A percentile compares a stretch with the other conserved stretches of the same genome.
These are phyloP conservation scores for Eleutherodactylus coqui DNA, from an alignment of 2,797 vertebrate species.

Conservation along the genomic window DNA sequence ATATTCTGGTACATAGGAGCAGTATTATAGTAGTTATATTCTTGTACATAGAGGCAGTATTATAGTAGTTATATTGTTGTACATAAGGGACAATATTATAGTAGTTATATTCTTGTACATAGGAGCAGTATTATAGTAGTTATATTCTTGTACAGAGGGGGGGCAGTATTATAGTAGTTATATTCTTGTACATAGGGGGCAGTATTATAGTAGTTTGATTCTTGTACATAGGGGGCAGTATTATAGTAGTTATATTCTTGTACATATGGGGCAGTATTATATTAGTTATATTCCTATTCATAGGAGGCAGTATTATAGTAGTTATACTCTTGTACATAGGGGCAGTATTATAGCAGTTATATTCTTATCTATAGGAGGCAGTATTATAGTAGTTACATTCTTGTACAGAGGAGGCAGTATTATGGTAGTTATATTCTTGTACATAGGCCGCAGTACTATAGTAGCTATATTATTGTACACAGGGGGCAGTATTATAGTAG, in stretches of 20 bases:
- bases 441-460: background rate
- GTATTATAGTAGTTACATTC: conserved; percentile 10
- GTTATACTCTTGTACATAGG: background rate
- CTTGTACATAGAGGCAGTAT: background rate
- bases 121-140: background rate
- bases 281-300: conserved; percentile 2
- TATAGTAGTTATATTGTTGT: background rate
- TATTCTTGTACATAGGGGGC: conserved; percentile 2
- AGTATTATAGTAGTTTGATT: conserved; percentile 7
- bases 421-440: conserved; percentile 10
- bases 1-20: background rate
- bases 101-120: background rate
- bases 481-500: background rate
- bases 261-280: background rate
- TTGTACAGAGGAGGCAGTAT: background rate
- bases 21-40: conserved; percentile 7
- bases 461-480: background rate
- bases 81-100: background rate
- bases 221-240: background rate
- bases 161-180: background rate
- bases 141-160: background rate
- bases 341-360: conserved; percentile 7
- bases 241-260: conserved; percentile 13
- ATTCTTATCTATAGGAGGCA: conserved; percentile 2
- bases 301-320: conserved; percentile 4